A percentile compares a stretch with the other conserved stretches of the same genome.
phyloP scores from a whole-genome alignment of 2,113 vertebrate species.

The Colaptes auratus region DNA sequence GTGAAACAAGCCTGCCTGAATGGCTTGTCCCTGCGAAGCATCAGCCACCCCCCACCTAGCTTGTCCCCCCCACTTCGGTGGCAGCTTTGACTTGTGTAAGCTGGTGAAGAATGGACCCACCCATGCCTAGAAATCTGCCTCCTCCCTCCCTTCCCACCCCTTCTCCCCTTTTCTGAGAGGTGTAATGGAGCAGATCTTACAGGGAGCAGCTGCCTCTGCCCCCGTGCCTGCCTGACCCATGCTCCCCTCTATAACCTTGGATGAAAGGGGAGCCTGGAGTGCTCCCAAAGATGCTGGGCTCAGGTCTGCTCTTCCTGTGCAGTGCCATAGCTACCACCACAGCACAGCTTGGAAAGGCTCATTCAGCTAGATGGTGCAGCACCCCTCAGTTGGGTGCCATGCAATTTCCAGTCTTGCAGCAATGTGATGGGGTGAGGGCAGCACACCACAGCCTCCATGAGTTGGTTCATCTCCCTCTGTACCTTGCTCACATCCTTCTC shows the following conservation, averaged over 20 bases:
- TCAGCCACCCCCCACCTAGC: not conserved
- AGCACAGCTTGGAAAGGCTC: not conserved
- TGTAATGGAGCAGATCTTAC: conserved; percentile 40
- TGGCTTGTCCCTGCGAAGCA: not conserved
- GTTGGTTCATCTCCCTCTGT: not conserved
- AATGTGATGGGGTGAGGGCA: rapidly evolving
- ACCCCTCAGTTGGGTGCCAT: not conserved
- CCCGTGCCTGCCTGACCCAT: not conserved
- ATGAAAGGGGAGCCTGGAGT: not conserved
- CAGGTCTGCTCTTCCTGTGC: not conserved
- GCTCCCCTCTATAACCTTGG: not conserved
- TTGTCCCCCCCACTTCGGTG: not conserved
- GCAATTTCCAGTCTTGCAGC: not conserved
- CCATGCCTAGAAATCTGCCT: conserved; percentile 56
- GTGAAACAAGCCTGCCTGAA: conserved; percentile 15
- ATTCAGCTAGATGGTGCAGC: rapidly evolving
- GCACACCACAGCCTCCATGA: rapidly evolving
- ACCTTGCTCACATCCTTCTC: rapidly evolving
- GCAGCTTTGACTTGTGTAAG: conserved; percentile 39
- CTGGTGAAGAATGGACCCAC: conserved; percentile 53
- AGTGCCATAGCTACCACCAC: not conserved
- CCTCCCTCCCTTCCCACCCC: conserved; percentile 37
- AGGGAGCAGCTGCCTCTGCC: conserved; percentile 35
- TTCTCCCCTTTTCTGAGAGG: conserved; percentile 17
- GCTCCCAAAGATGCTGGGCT: not conserved